A percentile compares a stretch with the other conserved stretches of the same genome.
These are phyloP conservation scores for Rhizomys pruinosus DNA, from an alignment of 2,113 vertebrate genomes.

Conservation along the genomic window DNA sequence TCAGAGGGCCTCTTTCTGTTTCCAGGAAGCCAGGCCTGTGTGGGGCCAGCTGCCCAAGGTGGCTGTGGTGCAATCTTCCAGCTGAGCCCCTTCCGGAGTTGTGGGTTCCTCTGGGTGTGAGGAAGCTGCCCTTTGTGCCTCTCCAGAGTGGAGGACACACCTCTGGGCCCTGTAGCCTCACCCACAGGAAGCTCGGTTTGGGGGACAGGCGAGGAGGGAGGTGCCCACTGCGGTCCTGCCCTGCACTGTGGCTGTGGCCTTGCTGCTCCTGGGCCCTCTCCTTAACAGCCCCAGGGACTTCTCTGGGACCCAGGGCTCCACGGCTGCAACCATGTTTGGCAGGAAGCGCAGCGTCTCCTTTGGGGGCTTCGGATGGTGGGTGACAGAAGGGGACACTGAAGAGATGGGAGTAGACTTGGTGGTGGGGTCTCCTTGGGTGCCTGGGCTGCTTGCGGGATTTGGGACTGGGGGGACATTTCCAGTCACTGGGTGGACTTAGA, in stretches of 20 bases:
- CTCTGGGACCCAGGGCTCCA: not conserved
- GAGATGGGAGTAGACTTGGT: not conserved
- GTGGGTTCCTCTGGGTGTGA: slow-evolving; percentile 76
- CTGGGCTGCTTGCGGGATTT: not conserved
- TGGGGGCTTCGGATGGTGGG: slow-evolving; percentile 96
- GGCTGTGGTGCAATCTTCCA: slow-evolving; percentile 75
- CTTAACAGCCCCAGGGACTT: not conserved
- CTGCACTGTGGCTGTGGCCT: not conserved
- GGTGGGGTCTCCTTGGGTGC: not conserved
- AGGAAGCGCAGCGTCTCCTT: slow-evolving; percentile 96
- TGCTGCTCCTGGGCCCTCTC: not conserved
- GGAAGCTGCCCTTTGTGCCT: slow-evolving; percentile 71
- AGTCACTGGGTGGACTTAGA: not conserved
- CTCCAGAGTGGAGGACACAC: slow-evolving; percentile 63
- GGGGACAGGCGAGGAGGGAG: slow-evolving; percentile 45
- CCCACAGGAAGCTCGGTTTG: slow-evolving; percentile 76
- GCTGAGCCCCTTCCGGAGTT: slow-evolving; percentile 78
- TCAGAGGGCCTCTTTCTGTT: not conserved
- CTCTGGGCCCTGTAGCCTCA: slow-evolving; percentile 57
- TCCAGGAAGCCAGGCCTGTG: slow-evolving; percentile 38
- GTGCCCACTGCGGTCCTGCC: slow-evolving; percentile 12
- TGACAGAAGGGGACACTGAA: slow-evolving; percentile 62
- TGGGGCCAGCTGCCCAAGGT: slow-evolving; percentile 16
- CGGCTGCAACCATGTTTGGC: slow-evolving; percentile 88
- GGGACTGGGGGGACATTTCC: not conserved